These are phyloP conservation scores for Tachina lurida DNA, from an alignment of 2,888 invertebrate genomes.

Conservation along the genomic window DNA sequence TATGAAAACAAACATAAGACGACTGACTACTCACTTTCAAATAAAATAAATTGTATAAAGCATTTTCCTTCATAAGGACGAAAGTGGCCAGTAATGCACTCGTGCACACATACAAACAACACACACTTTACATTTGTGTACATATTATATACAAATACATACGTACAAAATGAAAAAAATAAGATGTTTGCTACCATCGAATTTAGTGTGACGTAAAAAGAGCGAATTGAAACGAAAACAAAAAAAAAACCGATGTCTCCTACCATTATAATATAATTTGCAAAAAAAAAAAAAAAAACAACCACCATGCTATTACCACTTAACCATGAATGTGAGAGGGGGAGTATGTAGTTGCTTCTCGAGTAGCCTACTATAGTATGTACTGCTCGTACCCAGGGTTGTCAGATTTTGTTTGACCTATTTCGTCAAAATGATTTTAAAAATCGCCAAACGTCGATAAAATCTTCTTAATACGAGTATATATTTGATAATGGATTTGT, in stretches of 20 bases:
- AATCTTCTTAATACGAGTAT: too few species aligned
- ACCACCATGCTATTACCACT: slow-evolving; percentile 41
- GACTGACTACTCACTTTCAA: not conserved
- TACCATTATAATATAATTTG: slow-evolving; percentile 4
- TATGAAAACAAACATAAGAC: slow-evolving; percentile 13
- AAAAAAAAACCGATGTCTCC: slow-evolving; percentile 48
- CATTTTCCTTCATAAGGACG: slow-evolving; percentile 31
- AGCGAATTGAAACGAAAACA: slow-evolving; percentile 60
- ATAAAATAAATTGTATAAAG: slow-evolving; percentile 17
- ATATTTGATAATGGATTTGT: too few species aligned
- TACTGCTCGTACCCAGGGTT: not conserved
- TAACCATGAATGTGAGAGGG: not conserved
- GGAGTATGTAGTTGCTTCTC: slow-evolving; percentile 24
- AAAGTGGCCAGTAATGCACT: slow-evolving; percentile 28
- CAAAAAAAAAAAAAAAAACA: slow-evolving; percentile 26
- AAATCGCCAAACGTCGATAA: too few species aligned
- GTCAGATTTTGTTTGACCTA: too few species aligned
- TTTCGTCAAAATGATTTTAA: too few species aligned
- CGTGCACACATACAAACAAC: not conserved
- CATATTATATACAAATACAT: not conserved
- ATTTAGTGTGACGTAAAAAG: slow-evolving; percentile 63
- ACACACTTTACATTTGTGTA: not conserved
- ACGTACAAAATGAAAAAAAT: not conserved
- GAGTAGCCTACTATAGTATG: slow-evolving; percentile 50
- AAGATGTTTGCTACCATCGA: slow-evolving; percentile 34